These are phyloP conservation scores for Pollenia amentaria DNA, from an alignment of 2,888 invertebrate genomes.

Conservation along the genomic window DNA sequence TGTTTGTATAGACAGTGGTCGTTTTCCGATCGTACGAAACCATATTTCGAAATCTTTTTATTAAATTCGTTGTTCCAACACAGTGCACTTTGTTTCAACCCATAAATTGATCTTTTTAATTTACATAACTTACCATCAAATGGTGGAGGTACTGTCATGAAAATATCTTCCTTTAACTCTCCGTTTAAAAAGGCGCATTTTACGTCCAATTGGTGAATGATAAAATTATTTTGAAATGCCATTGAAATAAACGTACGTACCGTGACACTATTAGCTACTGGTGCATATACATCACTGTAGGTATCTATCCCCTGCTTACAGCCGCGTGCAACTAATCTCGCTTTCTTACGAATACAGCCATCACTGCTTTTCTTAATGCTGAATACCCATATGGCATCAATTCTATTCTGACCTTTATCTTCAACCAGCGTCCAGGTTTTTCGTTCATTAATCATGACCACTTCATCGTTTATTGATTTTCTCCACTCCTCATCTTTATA, in stretches of 20 bases:
- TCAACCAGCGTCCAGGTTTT: no score
- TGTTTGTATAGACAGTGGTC: constrained; percentile 32
- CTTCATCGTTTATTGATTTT: not conserved
- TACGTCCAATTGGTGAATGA: constrained; percentile 21
- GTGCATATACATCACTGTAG: constrained; percentile 11
- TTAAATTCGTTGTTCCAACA: constrained; percentile 45
- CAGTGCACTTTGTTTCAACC: constrained; percentile 7
- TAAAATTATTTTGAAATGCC: constrained; percentile 8
- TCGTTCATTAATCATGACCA: no score
- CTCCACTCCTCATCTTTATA: constrained; percentile 1
- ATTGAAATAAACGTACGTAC: constrained; percentile 30
- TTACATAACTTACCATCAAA: constrained; percentile 25
- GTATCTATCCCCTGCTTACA: constrained; percentile 1
- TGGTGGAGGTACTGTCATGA: constrained; percentile 10
- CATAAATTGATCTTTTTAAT: constrained; percentile 28
- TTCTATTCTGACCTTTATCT: no score
- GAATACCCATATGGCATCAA: constrained; percentile 28
- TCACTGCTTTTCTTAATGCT: constrained; percentile 17
- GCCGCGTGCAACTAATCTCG: constrained; percentile 42
- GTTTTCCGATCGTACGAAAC: constrained; percentile 22
- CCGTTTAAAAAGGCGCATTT: constrained; percentile 29
- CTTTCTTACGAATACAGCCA: constrained; percentile 28
- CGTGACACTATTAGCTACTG: constrained; percentile 9
- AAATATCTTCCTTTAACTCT: constrained; percentile 17
- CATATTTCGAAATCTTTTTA: constrained; percentile 39